Percentiles rank a stretch among this genome's conserved stretches.
These are phyloP conservation scores for human (Homo sapiens) DNA, from an alignment of 2,113 vertebrate species.

Conservation along the genomic window DNA sequence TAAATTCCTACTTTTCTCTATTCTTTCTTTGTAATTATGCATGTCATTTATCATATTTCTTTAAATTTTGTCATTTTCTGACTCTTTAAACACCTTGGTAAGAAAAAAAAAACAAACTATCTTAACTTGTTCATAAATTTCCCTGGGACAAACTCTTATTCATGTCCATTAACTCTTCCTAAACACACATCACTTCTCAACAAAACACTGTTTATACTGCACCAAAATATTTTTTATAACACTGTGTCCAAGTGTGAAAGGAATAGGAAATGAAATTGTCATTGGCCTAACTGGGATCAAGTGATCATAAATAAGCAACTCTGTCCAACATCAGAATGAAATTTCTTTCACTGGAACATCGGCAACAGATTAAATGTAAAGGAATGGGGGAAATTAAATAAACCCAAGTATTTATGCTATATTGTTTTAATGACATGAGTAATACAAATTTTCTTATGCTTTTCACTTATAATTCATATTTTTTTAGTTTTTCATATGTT, in stretches of 20 bases:
- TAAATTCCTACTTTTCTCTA: neutral
- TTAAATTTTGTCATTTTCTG: neutral
- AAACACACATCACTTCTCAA: neutral
- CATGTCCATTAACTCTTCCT: neutral
- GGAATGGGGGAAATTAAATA: neutral
- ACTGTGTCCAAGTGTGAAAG: neutral
- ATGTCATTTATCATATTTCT: neutral
- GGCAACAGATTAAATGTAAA: neutral
- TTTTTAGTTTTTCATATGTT: neutral
- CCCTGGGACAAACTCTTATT: neutral
- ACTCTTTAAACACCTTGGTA: neutral
- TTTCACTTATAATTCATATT: neutral
- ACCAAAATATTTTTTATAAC: no score
- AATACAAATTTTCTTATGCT: neutral
- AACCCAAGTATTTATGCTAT: neutral
- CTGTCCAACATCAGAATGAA: neutral
- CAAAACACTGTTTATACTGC: neutral
- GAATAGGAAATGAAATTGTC: neutral
- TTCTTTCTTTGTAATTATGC: neutral
- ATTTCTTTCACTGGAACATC: neutral
- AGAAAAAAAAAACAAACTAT: neutral
- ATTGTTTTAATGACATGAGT: neutral
- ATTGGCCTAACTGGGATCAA: neutral
- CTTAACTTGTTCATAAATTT: neutral
- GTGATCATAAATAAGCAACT: neutral